Evolutionary conservation across 2,888 invertebrate genomes (phyloP).

Genomic region (Leptopilina syphax): DNA sequence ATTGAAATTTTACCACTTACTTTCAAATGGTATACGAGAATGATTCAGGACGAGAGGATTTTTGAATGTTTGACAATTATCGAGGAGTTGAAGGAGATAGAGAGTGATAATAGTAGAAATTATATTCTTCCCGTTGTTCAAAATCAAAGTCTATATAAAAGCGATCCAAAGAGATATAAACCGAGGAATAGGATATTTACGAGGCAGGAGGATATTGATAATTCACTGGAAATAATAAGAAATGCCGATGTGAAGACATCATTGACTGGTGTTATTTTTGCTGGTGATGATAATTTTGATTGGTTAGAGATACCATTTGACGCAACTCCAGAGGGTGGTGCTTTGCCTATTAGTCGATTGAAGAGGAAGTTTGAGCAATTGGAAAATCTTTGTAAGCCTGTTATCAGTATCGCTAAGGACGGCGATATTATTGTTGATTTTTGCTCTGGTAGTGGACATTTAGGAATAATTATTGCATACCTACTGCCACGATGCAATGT

Average conservation of each 20-base stretch:
- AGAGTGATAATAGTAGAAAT: conserved; percentile 28
- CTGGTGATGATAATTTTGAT: conserved; percentile 78
- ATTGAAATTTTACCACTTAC: conserved; percentile 80
- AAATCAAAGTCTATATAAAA: conserved; percentile 86
- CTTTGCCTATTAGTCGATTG: conserved; percentile 86
- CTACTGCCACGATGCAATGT: conserved; percentile 87
- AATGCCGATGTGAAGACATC: conserved; percentile 76
- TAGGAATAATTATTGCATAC: conserved; percentile 91
- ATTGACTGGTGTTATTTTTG: conserved; percentile 74
- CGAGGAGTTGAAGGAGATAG: conserved; percentile 56
- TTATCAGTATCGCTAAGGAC: conserved; percentile 83
- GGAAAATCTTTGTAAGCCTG: conserved; percentile 89
- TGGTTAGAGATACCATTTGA: conserved; percentile 87
- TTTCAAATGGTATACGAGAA: conserved; percentile 81
- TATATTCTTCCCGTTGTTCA: conserved; percentile 78
- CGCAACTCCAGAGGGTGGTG: conserved; percentile 87
- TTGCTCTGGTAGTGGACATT: conserved; percentile 95
- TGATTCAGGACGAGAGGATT: conserved; percentile 66
- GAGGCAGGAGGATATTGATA: conserved; percentile 86
- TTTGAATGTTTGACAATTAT: conserved; percentile 69
- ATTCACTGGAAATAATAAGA: conserved; percentile 77
- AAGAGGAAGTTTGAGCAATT: conserved; percentile 91
- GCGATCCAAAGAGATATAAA: conserved; percentile 87
- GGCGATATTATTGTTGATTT: conserved; percentile 92
- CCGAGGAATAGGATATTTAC: conserved; percentile 86